Conservation (phyloP, 64 coral and sea anemone genomes). For the Catalaphyllia jardinei region DNA sequence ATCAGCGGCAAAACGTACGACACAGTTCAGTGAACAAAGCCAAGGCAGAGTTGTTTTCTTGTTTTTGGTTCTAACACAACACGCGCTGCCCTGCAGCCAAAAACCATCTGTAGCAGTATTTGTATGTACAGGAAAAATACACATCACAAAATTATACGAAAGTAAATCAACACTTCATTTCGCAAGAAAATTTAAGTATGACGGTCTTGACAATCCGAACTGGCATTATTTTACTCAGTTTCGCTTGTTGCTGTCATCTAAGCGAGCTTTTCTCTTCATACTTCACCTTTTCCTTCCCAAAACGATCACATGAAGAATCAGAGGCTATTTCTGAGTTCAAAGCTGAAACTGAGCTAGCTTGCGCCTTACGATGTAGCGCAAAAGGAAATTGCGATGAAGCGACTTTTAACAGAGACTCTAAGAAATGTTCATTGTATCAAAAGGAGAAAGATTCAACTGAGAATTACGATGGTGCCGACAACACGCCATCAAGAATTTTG, state of each 20-base stretch:
- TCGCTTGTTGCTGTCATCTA: not conserved
- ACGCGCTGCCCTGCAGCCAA: no score
- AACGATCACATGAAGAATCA: not conserved
- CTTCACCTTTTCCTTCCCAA: not conserved
- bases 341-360: not conserved
- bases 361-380: not conserved
- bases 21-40: no score
- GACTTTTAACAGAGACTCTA: not conserved
- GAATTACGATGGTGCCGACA: not conserved
- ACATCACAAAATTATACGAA: not conserved
- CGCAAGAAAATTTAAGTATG: not conserved
- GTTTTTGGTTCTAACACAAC: no score
- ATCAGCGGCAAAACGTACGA: no score
- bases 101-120: no score
- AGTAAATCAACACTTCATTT: not conserved
- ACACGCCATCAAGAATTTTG: not conserved
- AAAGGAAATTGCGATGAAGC: not conserved
- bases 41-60: no score
- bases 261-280: not conserved
- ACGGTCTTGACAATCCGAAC: not conserved
- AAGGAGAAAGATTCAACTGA: not conserved
- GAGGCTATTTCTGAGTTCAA: not conserved
- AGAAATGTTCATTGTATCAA: slow-evolving; percentile 14
- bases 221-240: not conserved
- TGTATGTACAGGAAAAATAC: not conserved